phyloP scores from a whole-genome alignment of 2,888 invertebrate species.

The Epistrophe eligans region DNA sequence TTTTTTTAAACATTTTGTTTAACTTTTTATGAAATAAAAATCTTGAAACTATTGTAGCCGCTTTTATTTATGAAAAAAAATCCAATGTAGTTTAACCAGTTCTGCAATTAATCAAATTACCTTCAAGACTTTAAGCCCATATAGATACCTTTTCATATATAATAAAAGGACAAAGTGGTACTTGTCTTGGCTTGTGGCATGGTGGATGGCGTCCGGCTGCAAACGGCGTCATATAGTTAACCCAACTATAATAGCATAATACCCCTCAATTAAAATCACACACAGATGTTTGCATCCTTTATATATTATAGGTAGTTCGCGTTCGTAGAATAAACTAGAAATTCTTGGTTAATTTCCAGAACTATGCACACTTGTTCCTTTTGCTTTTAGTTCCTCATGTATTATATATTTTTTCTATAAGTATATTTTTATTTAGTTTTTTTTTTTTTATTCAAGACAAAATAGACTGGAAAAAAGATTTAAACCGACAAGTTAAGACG shows the following conservation, averaged over 20 bases:
- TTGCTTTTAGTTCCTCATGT: slow-evolving; percentile 14
- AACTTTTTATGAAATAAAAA: slow-evolving; percentile 9
- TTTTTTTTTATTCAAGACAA: background rate
- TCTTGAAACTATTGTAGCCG: background rate
- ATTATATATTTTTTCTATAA: background rate
- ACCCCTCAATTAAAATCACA: slow-evolving; percentile 48
- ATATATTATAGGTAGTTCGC: background rate
- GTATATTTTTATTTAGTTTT: background rate
- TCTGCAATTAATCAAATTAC: slow-evolving; percentile 47
- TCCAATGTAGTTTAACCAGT: slow-evolving; percentile 36
- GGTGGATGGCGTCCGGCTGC: background rate
- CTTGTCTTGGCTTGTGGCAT: slow-evolving; percentile 49
- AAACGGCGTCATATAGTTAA: slow-evolving; percentile 22
- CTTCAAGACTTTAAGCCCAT: slow-evolving; percentile 27
- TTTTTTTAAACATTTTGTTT: slow-evolving; percentile 1
- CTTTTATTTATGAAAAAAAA: slow-evolving; percentile 7
- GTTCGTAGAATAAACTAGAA: slow-evolving; percentile 9
- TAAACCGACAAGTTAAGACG: slow-evolving; percentile 11
- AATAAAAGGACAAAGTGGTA: slow-evolving; percentile 30
- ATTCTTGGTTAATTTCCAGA: slow-evolving; percentile 30
- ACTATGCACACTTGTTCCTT: slow-evolving; percentile 1
- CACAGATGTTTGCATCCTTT: slow-evolving; percentile 47
- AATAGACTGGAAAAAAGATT: slow-evolving; percentile 19
- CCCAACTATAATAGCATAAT: slow-evolving; percentile 28
- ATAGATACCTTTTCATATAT: slow-evolving; percentile 9